phyloP scores from a whole-genome alignment of 2,888 invertebrate species.

The Nasonovia ribisnigri region DNA sequence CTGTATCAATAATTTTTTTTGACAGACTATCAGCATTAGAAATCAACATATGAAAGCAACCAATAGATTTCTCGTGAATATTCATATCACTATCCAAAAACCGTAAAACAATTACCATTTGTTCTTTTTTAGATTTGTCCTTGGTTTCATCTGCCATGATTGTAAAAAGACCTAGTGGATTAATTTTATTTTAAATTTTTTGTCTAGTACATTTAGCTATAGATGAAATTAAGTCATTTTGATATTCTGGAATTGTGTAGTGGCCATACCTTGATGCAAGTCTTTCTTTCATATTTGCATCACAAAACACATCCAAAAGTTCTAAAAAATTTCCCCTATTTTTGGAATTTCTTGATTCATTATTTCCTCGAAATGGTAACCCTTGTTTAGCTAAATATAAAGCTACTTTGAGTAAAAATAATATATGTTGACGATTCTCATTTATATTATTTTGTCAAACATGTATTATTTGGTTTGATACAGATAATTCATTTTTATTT shows the following conservation, averaged over 20 bases:
- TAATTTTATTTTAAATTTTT: constrained; percentile 9
- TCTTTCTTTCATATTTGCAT: neutral
- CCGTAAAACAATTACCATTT: neutral
- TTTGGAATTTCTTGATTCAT: neutral
- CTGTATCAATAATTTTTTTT: constrained; percentile 4
- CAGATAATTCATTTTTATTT: neutral
- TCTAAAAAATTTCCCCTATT: constrained; percentile 12
- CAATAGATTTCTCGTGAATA: constrained; percentile 9
- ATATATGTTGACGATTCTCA: neutral
- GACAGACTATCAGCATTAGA: neutral
- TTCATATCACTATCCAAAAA: constrained; percentile 15
- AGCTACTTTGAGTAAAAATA: constrained; percentile 20
- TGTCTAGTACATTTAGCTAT: constrained; percentile 16
- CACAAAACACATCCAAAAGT: constrained; percentile 6
- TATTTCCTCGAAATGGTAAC: neutral
- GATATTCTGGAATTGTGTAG: constrained; percentile 1
- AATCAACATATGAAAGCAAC: neutral
- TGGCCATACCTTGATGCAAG: constrained; percentile 12
- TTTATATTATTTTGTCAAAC: neutral
- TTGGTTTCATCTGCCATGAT: constrained; percentile 14
- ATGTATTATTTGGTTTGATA: constrained; percentile 7
- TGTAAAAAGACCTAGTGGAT: neutral
- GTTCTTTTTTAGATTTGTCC: constrained; percentile 19
- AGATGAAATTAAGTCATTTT: constrained; percentile 12
- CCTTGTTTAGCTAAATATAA: constrained; percentile 14